Conservation (phyloP, 2,888 invertebrate genomes). For the Cerceris rybyensis region DNA sequence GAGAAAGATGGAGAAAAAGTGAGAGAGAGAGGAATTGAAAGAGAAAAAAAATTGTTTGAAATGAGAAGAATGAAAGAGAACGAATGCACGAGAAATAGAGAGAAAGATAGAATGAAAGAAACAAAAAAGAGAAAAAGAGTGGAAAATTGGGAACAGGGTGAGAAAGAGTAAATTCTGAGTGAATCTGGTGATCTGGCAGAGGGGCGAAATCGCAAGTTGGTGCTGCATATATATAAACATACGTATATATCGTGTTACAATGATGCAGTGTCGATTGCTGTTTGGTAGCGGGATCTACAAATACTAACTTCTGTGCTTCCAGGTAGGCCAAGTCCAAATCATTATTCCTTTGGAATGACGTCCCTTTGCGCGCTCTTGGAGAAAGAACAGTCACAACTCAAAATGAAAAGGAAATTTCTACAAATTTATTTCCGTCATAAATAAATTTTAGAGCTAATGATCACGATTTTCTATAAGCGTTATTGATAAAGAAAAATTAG, state of each 20-base stretch:
- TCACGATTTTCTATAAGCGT: no score
- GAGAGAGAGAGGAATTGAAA: slow-evolving; percentile 38
- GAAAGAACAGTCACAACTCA: neutral
- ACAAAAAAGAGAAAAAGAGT: slow-evolving; percentile 21
- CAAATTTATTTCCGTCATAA: no score
- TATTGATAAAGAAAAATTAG: no score
- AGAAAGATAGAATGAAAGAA: slow-evolving; percentile 35
- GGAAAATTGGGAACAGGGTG: slow-evolving; percentile 44
- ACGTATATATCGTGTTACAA: slow-evolving; percentile 74
- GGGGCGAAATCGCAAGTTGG: slow-evolving; percentile 77
- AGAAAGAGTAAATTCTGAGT: slow-evolving; percentile 61
- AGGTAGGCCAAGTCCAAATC: slow-evolving; percentile 82
- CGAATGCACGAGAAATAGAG: slow-evolving; percentile 25
- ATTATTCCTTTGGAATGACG: slow-evolving; percentile 76
- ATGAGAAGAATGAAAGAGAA: slow-evolving; percentile 22
- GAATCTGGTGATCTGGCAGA: slow-evolving; percentile 79
- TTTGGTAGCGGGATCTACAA: slow-evolving; percentile 82
- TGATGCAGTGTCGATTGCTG: slow-evolving; percentile 81
- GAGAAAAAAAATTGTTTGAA: slow-evolving; percentile 28
- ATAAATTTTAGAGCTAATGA: no score
- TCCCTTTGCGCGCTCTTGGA: slow-evolving; percentile 50
- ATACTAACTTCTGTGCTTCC: slow-evolving; percentile 82
- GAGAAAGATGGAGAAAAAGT: slow-evolving; percentile 19
- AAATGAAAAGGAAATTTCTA: neutral
- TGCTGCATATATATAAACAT: slow-evolving; percentile 73